A percentile compares a stretch with the other conserved stretches of the same genome.
phyloP scores from a whole-genome alignment of 1,140 invertebrate species.

The Magallana gigas region DNA sequence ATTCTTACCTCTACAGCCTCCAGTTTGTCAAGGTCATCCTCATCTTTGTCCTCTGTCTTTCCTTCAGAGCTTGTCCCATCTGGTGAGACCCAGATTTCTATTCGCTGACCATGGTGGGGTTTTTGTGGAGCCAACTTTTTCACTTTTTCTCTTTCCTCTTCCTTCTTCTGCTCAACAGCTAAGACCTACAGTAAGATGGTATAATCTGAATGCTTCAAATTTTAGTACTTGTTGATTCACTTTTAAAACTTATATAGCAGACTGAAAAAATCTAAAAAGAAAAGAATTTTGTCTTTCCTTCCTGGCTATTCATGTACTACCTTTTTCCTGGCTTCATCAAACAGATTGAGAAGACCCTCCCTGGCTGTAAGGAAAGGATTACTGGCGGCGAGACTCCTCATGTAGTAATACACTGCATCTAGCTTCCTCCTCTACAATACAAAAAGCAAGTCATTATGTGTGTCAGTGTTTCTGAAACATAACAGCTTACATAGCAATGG shows the following conservation, averaged over 20 bases:
- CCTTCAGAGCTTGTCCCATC: constrained; percentile 73
- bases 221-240: background rate
- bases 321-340: constrained; percentile 96
- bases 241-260: too few relatives aligned
- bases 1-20: constrained; percentile 85
- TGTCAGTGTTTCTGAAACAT: background rate
- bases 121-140: constrained; percentile 79
- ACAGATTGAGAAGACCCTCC: constrained; percentile 91
- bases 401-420: constrained; percentile 98
- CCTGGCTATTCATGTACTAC: constrained; percentile 78
- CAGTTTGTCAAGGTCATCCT: constrained; percentile 85
- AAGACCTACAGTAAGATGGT: constrained; percentile 65
- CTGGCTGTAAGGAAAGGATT: constrained; percentile 94
- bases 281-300: too few relatives aligned
- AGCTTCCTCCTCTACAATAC: constrained; percentile 89
- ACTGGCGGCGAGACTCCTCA: constrained; percentile 95
- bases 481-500: too few relatives aligned
- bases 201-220: background rate
- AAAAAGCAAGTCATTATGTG: background rate
- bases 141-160: constrained; percentile 87
- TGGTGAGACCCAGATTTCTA: constrained; percentile 76
- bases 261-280: too few relatives aligned
- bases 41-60: constrained; percentile 76
- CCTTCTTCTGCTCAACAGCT: constrained; percentile 85
- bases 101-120: constrained; percentile 65